A percentile compares a stretch with the other conserved stretches of the same genome.
Evolutionary conservation across 2,888 invertebrate species (phyloP).

Genomic region (Mellilla xanthometata): DNA sequence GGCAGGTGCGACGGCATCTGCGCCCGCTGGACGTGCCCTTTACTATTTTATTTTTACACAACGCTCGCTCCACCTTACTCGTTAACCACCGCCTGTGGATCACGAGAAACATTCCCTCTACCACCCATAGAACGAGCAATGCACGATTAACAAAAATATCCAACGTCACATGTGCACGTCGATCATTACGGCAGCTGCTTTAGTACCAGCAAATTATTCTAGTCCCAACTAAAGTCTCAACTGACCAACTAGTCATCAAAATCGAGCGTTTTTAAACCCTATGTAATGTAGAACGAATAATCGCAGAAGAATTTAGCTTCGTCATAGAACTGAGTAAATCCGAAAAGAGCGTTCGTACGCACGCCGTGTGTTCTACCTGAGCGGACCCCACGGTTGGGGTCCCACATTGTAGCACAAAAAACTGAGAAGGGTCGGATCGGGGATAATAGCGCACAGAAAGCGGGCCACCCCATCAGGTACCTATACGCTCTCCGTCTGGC

Average conservation of each 20-base stretch:
- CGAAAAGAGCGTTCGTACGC: constrained; percentile 50
- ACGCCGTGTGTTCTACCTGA: constrained; percentile 65
- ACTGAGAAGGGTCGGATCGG: constrained; percentile 68
- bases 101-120: constrained; percentile 32
- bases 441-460: constrained; percentile 57
- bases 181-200: constrained; percentile 57
- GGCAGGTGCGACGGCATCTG: constrained; percentile 77
- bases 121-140: constrained; percentile 51
- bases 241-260: constrained; percentile 30
- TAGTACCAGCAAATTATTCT: constrained; percentile 50
- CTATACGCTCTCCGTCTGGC: constrained; percentile 31
- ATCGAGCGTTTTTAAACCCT: too few relatives aligned
- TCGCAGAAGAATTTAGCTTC: constrained; percentile 47
- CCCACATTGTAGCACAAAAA: constrained; percentile 70
- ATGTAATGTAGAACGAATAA: not conserved
- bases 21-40: constrained; percentile 58
- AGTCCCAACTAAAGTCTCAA: constrained; percentile 41
- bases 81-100: constrained; percentile 37
- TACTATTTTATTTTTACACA: constrained; percentile 59
- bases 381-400: constrained; percentile 53
- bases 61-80: constrained; percentile 40
- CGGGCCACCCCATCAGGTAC: constrained; percentile 50
- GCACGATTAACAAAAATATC: constrained; percentile 35
- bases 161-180: constrained; percentile 37
- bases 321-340: constrained; percentile 55